phyloP scores from a whole-genome alignment of 2,888 invertebrate species.

The Pyrochroa serraticornis region DNA sequence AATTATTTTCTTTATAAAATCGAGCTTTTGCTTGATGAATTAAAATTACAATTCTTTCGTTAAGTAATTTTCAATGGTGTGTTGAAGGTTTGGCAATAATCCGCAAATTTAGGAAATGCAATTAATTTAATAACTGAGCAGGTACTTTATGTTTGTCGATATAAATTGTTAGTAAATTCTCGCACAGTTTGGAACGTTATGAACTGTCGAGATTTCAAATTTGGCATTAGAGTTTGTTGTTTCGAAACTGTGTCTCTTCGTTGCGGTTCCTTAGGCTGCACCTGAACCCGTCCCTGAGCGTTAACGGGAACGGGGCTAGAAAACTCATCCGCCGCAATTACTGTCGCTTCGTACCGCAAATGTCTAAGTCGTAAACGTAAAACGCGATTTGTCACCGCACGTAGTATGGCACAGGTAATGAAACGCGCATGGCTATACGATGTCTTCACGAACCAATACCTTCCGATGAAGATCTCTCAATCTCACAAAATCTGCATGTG shows the following conservation, averaged over 20 bases:
- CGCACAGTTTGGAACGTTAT: too few species aligned
- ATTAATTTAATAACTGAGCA: too few species aligned
- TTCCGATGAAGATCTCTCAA: constrained; percentile 49
- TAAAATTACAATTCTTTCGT: too few species aligned
- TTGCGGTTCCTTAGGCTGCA: constrained; percentile 8
- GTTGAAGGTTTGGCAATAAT: too few species aligned
- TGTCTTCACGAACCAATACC: constrained; percentile 42
- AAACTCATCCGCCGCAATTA: constrained; percentile 35
- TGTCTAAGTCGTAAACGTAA: constrained; percentile 42
- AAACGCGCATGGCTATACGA: constrained; percentile 30
- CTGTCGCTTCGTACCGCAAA: constrained; percentile 37
- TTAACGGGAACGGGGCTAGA: constrained; percentile 2
- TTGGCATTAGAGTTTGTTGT: neutral
- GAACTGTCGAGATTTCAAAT: too few species aligned
- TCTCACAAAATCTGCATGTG: constrained; percentile 47
- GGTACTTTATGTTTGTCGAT: too few species aligned
- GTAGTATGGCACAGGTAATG: constrained; percentile 32
- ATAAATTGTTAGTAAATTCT: too few species aligned
- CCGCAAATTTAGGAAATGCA: too few species aligned
- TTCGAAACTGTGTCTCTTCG: constrained; percentile 11
- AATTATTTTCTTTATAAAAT: too few species aligned
- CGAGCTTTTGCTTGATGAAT: too few species aligned
- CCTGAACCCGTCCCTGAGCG: constrained; percentile 7
- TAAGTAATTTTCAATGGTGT: too few species aligned
- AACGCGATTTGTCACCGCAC: constrained; percentile 42